Conservation (phyloP, 1,140 invertebrate species). For the Cotesia glomerata region DNA sequence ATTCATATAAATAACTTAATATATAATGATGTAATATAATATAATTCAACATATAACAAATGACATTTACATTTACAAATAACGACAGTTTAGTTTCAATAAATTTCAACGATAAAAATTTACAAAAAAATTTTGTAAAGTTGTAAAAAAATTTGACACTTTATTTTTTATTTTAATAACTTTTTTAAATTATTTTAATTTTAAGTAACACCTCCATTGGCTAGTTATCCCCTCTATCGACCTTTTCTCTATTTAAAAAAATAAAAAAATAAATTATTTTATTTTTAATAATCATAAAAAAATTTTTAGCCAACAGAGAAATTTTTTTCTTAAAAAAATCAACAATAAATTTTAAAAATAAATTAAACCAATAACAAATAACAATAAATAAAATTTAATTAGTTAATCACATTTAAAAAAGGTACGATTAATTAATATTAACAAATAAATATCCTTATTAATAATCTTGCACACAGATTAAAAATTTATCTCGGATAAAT, state of each 20-base stretch:
- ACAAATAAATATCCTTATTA: background rate
- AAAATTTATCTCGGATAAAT: background rate
- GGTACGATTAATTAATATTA: background rate
- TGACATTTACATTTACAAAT: background rate
- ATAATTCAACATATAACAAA: background rate
- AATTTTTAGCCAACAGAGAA: no score
- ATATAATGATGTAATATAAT: background rate
- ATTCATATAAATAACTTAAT: background rate
- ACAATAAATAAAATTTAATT: slow-evolving; percentile 22
- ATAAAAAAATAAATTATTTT: background rate
- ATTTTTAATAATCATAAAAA: background rate
- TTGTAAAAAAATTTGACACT: no score
- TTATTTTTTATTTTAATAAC: no score
- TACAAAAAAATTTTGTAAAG: no score
- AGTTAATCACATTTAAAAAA: slow-evolving; percentile 28
- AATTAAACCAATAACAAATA: no score
- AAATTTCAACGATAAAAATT: background rate
- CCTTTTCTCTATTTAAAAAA: background rate
- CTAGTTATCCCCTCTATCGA: no score
- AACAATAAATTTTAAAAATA: no score
- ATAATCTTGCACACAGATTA: background rate
- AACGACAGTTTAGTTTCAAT: background rate
- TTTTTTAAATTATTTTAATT: no score
- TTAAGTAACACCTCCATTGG: no score
- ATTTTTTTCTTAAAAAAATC: background rate